A percentile compares a stretch with the other conserved stretches of the same genome.
Evolutionary conservation across 2,888 invertebrate species (phyloP).

Genomic region (Eupithecia vulgata): DNA sequence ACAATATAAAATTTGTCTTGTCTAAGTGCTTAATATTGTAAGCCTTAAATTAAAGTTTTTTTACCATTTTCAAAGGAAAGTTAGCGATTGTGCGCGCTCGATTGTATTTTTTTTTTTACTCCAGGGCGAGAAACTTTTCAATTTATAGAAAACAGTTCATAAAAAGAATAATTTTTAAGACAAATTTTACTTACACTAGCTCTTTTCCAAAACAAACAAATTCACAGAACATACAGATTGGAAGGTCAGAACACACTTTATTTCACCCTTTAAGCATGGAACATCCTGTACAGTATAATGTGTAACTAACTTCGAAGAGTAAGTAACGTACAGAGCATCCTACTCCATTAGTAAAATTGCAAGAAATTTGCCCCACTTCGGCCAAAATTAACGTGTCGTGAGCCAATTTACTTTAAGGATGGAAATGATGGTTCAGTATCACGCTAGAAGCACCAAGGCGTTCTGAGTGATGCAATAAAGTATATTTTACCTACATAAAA

Average conservation of each 20-base stretch:
- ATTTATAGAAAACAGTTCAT: too few relatives aligned
- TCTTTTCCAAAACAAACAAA: too few relatives aligned
- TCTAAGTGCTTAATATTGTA: too few relatives aligned
- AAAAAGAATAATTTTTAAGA: too few relatives aligned
- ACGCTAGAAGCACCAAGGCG: not conserved
- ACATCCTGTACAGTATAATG: not conserved
- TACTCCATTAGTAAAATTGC: constrained; percentile 6
- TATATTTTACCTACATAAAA: not conserved
- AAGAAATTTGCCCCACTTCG: not conserved
- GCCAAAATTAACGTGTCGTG: not conserved
- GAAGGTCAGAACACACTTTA: not conserved
- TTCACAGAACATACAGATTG: not conserved
- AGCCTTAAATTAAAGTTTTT: too few relatives aligned
- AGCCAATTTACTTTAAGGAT: not conserved
- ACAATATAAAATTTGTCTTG: too few relatives aligned
- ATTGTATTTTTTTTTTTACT: too few relatives aligned
- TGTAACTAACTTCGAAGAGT: constrained; percentile 3
- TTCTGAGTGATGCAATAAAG: not conserved
- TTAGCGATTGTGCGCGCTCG: too few relatives aligned
- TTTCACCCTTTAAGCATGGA: not conserved
- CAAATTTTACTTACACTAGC: not conserved
- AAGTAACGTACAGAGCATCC: not conserved
- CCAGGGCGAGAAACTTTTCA: too few relatives aligned
- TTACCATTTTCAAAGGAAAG: too few relatives aligned
- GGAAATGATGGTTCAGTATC: not conserved